Evolutionary conservation across 2,113 vertebrate genomes (phyloP).

Genomic region (Cariama cristata): DNA sequence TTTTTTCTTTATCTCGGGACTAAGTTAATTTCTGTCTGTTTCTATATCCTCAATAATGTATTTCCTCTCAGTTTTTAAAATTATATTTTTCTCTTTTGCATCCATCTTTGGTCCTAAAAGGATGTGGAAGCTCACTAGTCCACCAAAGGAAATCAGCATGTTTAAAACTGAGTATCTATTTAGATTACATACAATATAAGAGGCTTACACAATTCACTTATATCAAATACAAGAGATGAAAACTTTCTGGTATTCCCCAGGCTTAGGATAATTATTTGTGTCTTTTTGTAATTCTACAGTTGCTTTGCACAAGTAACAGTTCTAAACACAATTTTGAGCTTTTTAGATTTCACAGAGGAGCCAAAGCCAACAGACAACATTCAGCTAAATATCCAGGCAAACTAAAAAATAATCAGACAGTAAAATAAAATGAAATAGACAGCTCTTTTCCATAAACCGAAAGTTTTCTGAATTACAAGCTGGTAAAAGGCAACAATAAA

Average conservation of each 20-base stretch:
- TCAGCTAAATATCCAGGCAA: not conserved
- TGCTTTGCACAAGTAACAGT: not conserved
- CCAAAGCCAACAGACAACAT: not conserved
- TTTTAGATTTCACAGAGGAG: not conserved
- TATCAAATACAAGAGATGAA: not conserved
- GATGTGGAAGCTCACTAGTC: not conserved
- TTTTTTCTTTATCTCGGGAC: not conserved
- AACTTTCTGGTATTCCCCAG: not conserved
- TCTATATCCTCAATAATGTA: not conserved
- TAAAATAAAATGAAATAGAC: not conserved
- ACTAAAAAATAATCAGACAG: not conserved
- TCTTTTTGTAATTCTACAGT: not conserved
- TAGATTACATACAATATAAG: not conserved
- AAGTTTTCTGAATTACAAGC: not conserved
- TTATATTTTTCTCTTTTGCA: not conserved
- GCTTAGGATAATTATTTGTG: not conserved
- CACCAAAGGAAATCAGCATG: not conserved
- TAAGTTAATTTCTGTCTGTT: not conserved
- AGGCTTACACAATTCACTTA: not conserved
- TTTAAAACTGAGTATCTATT: not conserved
- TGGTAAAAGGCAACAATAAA: not conserved
- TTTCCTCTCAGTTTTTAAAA: not conserved
- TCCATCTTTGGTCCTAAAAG: not conserved
- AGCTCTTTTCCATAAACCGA: not conserved
- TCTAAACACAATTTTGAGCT: not conserved